phyloP scores from a whole-genome alignment of 2,113 vertebrate genomes.

The Nycticryphes semicollaris region DNA sequence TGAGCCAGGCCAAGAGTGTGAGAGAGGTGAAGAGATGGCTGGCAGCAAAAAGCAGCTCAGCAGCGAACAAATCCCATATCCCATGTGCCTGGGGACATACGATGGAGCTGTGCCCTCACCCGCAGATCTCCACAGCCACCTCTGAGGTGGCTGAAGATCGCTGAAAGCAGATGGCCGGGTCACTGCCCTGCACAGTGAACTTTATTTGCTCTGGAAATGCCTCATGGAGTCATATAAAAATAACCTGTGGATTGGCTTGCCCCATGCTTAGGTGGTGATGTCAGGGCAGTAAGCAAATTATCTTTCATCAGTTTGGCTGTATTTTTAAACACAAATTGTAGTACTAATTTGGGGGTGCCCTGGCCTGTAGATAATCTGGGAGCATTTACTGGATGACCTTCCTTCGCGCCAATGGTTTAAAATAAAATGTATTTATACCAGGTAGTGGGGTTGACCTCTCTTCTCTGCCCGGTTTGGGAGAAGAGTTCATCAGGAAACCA shows the following conservation, averaged over 20 bases:
- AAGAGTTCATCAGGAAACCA: constrained; percentile 3
- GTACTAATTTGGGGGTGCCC: constrained; percentile 67
- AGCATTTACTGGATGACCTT: constrained; percentile 53
- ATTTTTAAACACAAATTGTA: constrained; percentile 67
- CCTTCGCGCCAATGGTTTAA: constrained; percentile 39
- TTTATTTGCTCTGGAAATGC: constrained; percentile 57
- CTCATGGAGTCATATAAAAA: constrained; percentile 24
- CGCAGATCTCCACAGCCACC: background rate
- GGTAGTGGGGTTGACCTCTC: background rate
- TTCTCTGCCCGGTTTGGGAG: background rate
- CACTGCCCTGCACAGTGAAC: constrained; percentile 28
- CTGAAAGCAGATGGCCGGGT: background rate
- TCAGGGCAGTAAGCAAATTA: constrained; percentile 50
- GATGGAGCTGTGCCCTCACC: background rate
- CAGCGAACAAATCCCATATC: background rate
- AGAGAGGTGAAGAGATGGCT: background rate
- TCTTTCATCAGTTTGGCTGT: constrained; percentile 60
- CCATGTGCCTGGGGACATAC: background rate
- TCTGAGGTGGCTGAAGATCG: background rate
- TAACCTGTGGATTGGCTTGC: constrained; percentile 37
- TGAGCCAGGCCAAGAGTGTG: background rate
- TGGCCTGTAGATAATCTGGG: constrained; percentile 48
- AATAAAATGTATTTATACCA: constrained; percentile 63
- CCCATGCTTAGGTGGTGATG: constrained; percentile 52
- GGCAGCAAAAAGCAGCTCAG: rapidly evolving